Base-by-base conservation (phyloP, 2,113 vertebrate genomes). In the Tympanuchus pallidicinctus region DNA sequence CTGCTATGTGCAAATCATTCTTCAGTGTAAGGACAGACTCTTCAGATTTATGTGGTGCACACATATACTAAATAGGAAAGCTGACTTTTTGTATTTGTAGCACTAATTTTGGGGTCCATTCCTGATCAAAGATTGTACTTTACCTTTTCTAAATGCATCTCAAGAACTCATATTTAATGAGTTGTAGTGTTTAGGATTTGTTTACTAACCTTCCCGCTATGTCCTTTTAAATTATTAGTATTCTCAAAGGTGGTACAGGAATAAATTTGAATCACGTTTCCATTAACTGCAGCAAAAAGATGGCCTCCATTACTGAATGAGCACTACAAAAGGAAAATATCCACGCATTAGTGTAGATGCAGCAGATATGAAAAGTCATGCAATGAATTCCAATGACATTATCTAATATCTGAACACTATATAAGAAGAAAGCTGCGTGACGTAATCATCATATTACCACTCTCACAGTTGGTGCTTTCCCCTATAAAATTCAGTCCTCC, bases 231-330 rank as follows among this genome's bases (percentile, higher is more conserved):
- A 92, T 98, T 99, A 63, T 96, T 95, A 87, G 98, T 67, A 88
- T 99, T 99, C 83, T 99, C 98, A 92, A 99, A 99, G 60, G 98
- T 98, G 10, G 97, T 98, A 87, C 98, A 95, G 34, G 99, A 98
- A 94, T 99, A 99, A 97, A 99, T 97, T 81, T 99, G 98, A 97
- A 99, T 99, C 91, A 99, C 96, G 61, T 99, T 99, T 94, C 98
- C 98, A 95, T 97, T 99, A 95, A 98, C 98, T 13, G 98, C 99
- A 64, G 99, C 99, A 92, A 99, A 99, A 95, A 99, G 96, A 97
- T 99, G 99, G 64, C 99, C 99, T 47, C 99, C 98, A 0, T 99
- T 98, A 95, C 99, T 99, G 86, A 99, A 99, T 42, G 97, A 94
- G 80, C 99, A 99, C 99, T 99, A 36, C 13, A 64, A 86, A 91